phyloP scores from a whole-genome alignment of 1,140 invertebrate species.

The Pararge aegeria region DNA sequence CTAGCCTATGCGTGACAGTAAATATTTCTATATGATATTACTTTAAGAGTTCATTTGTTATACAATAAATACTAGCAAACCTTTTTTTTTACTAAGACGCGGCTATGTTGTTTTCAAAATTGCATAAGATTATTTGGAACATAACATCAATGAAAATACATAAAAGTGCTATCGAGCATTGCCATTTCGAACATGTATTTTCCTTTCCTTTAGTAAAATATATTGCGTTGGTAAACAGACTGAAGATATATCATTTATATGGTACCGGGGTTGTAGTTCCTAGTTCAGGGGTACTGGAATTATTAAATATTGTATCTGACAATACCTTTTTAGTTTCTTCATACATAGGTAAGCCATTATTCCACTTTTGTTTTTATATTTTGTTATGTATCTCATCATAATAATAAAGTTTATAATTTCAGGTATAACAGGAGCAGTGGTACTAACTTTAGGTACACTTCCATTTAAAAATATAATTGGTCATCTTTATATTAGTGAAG shows the following conservation, averaged over 20 bases:
- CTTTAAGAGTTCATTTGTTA: no score
- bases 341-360: constrained; percentile 48
- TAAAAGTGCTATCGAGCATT: constrained; percentile 5
- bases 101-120: constrained; percentile 15
- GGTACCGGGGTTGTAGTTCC: constrained; percentile 53
- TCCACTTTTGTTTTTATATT: constrained; percentile 16
- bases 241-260: constrained; percentile 64
- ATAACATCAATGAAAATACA: constrained; percentile 7
- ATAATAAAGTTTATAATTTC: constrained; percentile 30
- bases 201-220: constrained; percentile 58
- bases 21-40: no score
- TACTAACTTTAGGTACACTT: constrained; percentile 58
- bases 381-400: not conserved
- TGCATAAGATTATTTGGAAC: constrained; percentile 12
- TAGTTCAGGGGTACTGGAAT: constrained; percentile 42
- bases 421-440: constrained; percentile 65
- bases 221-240: constrained; percentile 57
- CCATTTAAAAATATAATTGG: constrained; percentile 79
- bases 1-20: no score
- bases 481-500: constrained; percentile 79
- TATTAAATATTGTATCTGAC: constrained; percentile 43
- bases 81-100: not conserved
- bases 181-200: constrained; percentile 60
- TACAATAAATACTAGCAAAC: no score
- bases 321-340: constrained; percentile 41